Evolutionary conservation across 2,888 invertebrate genomes (phyloP).

Genomic region (Caenorhabditis wallacei): DNA sequence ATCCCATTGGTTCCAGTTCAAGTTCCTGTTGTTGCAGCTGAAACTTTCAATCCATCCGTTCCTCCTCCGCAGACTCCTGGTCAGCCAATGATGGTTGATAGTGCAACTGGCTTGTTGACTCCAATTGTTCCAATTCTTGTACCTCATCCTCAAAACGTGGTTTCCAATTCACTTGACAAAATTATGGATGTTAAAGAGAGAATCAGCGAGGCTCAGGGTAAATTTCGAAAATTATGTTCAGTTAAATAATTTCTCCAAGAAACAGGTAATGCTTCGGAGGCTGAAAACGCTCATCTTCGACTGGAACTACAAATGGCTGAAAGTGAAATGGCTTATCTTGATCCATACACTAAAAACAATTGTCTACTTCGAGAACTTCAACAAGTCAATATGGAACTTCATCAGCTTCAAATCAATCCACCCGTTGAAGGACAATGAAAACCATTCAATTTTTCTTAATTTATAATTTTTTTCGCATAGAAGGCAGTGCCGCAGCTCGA

Average conservation of each 20-base stretch:
- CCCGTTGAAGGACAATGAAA: constrained; percentile 12
- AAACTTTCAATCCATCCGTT: constrained; percentile 34
- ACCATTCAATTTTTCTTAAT: not conserved
- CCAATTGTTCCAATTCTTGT: constrained; percentile 61
- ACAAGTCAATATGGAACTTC: constrained; percentile 75
- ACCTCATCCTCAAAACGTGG: constrained; percentile 78
- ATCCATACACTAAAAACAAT: constrained; percentile 78
- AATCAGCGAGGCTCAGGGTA: constrained; percentile 73
- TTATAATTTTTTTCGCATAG: constrained; percentile 22
- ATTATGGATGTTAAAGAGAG: constrained; percentile 81
- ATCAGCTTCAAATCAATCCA: constrained; percentile 68
- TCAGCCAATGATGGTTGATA: constrained; percentile 57
- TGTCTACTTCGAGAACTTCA: constrained; percentile 78
- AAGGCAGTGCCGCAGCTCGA: constrained; percentile 29
- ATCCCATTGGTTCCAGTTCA: constrained; percentile 42
- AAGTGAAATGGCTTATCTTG: constrained; percentile 78
- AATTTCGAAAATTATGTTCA: not conserved
- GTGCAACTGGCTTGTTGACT: constrained; percentile 53
- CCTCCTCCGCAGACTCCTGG: constrained; percentile 37
- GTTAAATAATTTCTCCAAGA: not conserved
- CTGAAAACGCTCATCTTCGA: constrained; percentile 71
- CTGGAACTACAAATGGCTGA: constrained; percentile 79
- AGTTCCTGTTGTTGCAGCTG: constrained; percentile 34
- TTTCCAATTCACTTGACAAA: constrained; percentile 76
- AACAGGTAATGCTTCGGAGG: constrained; percentile 62